A percentile compares a stretch with the other conserved stretches of the same genome.
These are phyloP conservation scores for Epistrophella euchroma DNA, from an alignment of 2,888 invertebrate genomes.

Conservation along the genomic window DNA sequence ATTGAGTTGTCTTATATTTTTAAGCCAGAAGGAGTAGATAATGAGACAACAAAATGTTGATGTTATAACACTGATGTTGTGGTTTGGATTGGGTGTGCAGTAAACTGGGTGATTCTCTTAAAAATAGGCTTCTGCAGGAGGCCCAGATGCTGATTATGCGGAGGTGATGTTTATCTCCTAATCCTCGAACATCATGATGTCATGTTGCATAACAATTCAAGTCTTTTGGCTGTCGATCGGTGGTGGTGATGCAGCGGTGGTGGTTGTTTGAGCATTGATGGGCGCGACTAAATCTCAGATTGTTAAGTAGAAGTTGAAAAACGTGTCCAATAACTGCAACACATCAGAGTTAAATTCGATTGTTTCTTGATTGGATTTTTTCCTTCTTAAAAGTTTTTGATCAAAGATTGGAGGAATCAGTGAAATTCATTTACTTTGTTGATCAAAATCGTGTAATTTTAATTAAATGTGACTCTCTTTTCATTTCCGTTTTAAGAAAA, in stretches of 20 bases:
- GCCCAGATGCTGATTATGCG: constrained; percentile 52
- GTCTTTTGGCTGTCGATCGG: constrained; percentile 7
- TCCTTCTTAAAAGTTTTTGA: constrained; percentile 15
- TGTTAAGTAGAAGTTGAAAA: constrained; percentile 48
- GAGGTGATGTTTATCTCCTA: constrained; percentile 65
- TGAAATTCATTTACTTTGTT: constrained; percentile 13
- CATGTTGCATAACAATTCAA: constrained; percentile 57
- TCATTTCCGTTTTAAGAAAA: constrained; percentile 13
- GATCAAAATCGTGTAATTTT: constrained; percentile 19
- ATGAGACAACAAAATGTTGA: constrained; percentile 41
- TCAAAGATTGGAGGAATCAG: constrained; percentile 20
- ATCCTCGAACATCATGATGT: constrained; percentile 48
- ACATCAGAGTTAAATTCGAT: constrained; percentile 43
- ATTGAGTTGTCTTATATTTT: constrained; percentile 55
- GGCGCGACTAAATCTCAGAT: constrained; percentile 45
- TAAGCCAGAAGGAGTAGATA: constrained; percentile 33
- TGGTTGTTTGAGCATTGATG: constrained; percentile 13
- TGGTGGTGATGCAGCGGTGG: background rate
- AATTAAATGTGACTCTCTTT: constrained; percentile 36
- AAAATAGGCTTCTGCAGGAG: constrained; percentile 37
- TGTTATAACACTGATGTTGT: constrained; percentile 7
- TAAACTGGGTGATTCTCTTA: constrained; percentile 34
- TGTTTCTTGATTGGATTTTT: constrained; percentile 52
- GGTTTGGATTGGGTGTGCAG: background rate
- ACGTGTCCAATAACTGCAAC: constrained; percentile 42